Percentiles rank a stretch among this genome's conserved stretches.
These are phyloP conservation scores for Pyrocephalus nanus DNA, from an alignment of 2,797 vertebrate species.

Conservation along the genomic window DNA sequence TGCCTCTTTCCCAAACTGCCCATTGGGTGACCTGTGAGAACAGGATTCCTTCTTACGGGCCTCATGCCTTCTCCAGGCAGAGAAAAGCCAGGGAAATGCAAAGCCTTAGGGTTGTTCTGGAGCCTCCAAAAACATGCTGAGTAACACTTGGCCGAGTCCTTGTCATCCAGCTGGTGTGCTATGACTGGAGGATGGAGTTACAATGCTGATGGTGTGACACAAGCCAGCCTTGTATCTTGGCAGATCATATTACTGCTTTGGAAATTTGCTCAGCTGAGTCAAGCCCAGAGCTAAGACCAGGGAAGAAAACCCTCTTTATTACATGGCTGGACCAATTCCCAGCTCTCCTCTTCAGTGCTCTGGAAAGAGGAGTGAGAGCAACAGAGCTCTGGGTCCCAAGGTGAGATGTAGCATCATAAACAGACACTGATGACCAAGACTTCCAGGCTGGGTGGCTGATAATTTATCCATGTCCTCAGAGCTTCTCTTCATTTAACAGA, in stretches of 20 bases:
- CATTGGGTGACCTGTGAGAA: not conserved
- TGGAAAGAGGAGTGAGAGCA: not conserved
- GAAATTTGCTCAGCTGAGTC: not conserved
- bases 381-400: not conserved
- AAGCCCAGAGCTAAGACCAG: not conserved
- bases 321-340: not conserved
- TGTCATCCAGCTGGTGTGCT: not conserved
- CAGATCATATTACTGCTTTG: not conserved
- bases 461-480: not conserved
- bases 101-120: not conserved
- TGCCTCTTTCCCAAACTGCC: not conserved
- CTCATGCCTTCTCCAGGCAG: not conserved
- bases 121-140: not conserved
- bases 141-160: not conserved
- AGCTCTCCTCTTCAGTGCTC: not conserved
- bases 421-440: not conserved
- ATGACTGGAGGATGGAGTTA: not conserved
- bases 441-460: not conserved
- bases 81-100: not conserved
- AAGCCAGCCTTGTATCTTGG: not conserved
- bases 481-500: not conserved
- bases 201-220: rapidly evolving
- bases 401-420: not conserved
- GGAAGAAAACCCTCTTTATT: not conserved
- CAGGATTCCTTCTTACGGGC: not conserved